phyloP scores from a whole-genome alignment of 2,888 invertebrate genomes.

The Neuroscelio doddi region DNA sequence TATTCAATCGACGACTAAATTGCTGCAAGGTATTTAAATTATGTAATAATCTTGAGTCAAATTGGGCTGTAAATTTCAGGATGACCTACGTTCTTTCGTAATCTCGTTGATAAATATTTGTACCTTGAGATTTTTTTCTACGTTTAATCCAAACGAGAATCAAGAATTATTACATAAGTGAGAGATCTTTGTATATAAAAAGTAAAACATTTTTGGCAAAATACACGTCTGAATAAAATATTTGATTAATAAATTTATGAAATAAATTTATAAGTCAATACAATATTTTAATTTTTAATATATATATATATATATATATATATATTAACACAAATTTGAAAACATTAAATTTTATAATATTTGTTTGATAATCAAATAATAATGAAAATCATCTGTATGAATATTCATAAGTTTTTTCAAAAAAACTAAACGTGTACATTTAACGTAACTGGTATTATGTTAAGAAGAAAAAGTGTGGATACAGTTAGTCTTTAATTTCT shows the following conservation, averaged over 20 bases:
- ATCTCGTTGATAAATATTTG: slow-evolving; percentile 49
- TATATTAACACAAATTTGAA: neutral
- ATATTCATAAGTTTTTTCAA: neutral
- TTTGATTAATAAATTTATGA: too few relatives aligned
- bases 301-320: too few relatives aligned
- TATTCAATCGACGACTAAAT: neutral
- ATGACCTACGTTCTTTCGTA: slow-evolving; percentile 55
- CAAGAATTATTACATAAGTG: slow-evolving; percentile 18
- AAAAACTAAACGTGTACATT: neutral
- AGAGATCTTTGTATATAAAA: slow-evolving; percentile 1
- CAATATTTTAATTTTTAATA: too few relatives aligned
- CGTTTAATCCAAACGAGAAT: slow-evolving; percentile 29
- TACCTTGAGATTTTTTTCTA: slow-evolving; percentile 32
- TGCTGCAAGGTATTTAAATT: slow-evolving; percentile 43
- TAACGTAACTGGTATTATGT: neutral
- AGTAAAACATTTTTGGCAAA: neutral
- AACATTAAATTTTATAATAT: neutral
- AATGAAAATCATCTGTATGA: neutral
- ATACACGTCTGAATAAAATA: too few relatives aligned
- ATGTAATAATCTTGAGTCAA: slow-evolving; percentile 48
- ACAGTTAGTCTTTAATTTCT: neutral
- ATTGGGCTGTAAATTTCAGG: slow-evolving; percentile 57
- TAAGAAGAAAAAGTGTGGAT: neutral
- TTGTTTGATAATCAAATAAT: neutral
- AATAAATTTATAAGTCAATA: too few relatives aligned